Percentiles rank a stretch among this genome's conserved stretches.
Evolutionary conservation across 2,113 vertebrate species (phyloP).

Genomic region (Girardinichthys multiradiatus): DNA sequence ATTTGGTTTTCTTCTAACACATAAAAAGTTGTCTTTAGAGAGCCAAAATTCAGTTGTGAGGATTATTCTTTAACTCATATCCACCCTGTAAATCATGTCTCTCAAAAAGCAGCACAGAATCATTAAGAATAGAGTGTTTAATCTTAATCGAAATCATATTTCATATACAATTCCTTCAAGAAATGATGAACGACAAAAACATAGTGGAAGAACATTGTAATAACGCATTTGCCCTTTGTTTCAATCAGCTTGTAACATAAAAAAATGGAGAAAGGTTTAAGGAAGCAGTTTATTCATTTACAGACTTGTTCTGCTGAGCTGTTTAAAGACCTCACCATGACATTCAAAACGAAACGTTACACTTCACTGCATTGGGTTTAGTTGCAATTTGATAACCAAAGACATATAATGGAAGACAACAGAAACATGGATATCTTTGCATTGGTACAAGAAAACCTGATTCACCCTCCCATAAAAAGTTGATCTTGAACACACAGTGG

Average conservation of each 20-base stretch:
- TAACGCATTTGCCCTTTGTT: constrained; percentile 3
- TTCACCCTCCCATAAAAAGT: constrained; percentile 15
- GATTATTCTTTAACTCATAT: no score
- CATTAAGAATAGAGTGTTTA: constrained; percentile 46
- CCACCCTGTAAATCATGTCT: neutral
- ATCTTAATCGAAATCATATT: constrained; percentile 60
- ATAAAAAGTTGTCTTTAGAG: no score
- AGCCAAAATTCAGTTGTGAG: no score
- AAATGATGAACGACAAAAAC: constrained; percentile 25
- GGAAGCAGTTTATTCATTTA: neutral
- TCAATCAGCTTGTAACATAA: neutral
- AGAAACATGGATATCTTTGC: neutral
- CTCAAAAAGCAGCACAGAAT: neutral
- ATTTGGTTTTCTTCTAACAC: no score
- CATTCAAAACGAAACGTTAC: neutral
- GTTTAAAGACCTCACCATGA: constrained; percentile 5
- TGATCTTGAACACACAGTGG: neutral
- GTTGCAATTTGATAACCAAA: neutral
- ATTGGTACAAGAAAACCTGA: neutral
- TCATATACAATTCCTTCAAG: constrained; percentile 53
- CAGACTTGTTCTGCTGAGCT: constrained; percentile 10
- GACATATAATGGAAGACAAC: neutral
- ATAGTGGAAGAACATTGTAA: neutral
- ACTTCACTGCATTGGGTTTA: constrained; percentile 2
- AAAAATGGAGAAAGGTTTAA: neutral